Evolutionary conservation across 2,888 invertebrate species (phyloP).

Genomic region (Ernsta delagoae): DNA sequence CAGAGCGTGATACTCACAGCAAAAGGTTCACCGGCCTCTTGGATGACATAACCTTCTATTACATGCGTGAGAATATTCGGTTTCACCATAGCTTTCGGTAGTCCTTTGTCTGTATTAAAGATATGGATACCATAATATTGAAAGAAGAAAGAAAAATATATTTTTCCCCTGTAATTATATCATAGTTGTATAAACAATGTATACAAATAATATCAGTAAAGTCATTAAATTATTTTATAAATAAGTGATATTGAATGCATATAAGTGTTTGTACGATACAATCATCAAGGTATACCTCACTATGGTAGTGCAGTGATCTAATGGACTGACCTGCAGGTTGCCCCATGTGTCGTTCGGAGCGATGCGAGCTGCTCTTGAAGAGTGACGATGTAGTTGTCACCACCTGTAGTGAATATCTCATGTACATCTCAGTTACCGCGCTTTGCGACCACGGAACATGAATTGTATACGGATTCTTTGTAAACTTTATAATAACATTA

Average conservation of each 20-base stretch:
- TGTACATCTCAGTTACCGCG: background rate
- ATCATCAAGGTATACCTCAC: too few species aligned
- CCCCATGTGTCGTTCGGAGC: slow-evolving; percentile 58
- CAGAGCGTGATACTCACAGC: slow-evolving; percentile 86
- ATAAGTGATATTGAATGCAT: too few species aligned
- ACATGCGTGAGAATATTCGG: slow-evolving; percentile 98
- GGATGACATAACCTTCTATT: slow-evolving; percentile 98
- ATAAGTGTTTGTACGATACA: too few species aligned
- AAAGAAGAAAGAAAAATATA: too few species aligned
- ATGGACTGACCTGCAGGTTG: slow-evolving; percentile 52
- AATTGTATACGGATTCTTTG: background rate
- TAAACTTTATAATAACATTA: background rate
- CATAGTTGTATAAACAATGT: too few species aligned
- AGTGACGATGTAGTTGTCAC: background rate
- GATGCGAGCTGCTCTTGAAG: slow-evolving; percentile 17
- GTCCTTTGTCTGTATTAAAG: slow-evolving; percentile 73
- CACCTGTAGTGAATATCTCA: background rate
- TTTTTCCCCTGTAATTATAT: too few species aligned
- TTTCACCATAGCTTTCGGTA: slow-evolving; percentile 96
- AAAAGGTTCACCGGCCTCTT: slow-evolving; percentile 96
- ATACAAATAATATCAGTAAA: too few species aligned
- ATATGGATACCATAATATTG: background rate
- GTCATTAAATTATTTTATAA: too few species aligned
- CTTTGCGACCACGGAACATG: background rate
- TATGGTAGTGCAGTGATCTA: too few species aligned